Conservation (phyloP, 2,888 invertebrate genomes). For the Andrena fulva region DNA sequence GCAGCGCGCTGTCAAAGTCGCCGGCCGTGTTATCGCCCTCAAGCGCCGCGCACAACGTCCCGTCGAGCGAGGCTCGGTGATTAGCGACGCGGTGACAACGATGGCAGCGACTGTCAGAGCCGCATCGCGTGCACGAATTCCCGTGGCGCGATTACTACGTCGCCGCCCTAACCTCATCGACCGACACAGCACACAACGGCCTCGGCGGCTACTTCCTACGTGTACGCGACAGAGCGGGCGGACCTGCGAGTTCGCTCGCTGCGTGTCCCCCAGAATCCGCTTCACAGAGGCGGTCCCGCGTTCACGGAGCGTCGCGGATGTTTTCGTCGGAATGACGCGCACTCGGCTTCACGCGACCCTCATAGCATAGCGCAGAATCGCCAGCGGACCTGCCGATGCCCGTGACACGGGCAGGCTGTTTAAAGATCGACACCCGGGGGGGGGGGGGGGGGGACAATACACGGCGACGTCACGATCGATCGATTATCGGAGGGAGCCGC, state of each 20-base stretch:
- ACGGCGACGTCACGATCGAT: conserved; percentile 21
- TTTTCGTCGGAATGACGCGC: conserved; percentile 22
- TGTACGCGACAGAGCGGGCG: too few species aligned
- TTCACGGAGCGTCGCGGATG: conserved; percentile 11
- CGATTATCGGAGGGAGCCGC: conserved; percentile 1
- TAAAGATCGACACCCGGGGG: conserved; percentile 12
- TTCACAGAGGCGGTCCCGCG: not conserved
- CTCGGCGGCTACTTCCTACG: too few species aligned
- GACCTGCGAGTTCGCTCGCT: not conserved
- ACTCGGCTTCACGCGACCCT: conserved; percentile 29
- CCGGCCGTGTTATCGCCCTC: conserved; percentile 20
- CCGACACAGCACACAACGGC: conserved; percentile 23
- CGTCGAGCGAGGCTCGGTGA: conserved; percentile 27
- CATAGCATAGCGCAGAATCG: conserved; percentile 47
- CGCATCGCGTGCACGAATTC: conserved; percentile 55
- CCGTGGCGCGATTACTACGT: conserved; percentile 51
- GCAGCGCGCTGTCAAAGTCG: conserved; percentile 58
- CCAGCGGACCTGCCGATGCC: conserved; percentile 3
- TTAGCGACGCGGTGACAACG: conserved; percentile 1
- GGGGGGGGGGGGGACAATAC: conserved; percentile 8
- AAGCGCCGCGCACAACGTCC: conserved; percentile 42
- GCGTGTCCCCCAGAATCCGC: not conserved
- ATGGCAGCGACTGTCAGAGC: conserved; percentile 47
- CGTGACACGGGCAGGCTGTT: not conserved
- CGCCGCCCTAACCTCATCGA: conserved; percentile 64